Percentiles rank a stretch among this genome's conserved stretches.
Conservation (phyloP, 2,888 invertebrate genomes). For the Coenonympha arcania region DNA sequence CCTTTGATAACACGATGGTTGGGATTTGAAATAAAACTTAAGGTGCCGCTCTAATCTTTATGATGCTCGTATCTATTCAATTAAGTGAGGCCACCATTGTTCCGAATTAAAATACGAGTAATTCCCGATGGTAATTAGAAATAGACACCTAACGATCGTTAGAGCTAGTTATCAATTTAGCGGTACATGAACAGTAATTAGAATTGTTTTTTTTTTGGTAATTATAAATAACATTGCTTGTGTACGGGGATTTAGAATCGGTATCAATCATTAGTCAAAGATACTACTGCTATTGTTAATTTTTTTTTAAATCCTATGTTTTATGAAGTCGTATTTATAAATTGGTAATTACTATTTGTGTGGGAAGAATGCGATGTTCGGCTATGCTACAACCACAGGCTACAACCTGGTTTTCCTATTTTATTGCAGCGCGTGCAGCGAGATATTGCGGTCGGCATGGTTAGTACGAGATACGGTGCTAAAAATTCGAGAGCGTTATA, state of each 20-base stretch:
- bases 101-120: constrained; percentile 37
- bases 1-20: not conserved
- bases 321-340: too few relatives aligned
- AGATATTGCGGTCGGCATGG: too few relatives aligned
- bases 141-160: constrained; percentile 47
- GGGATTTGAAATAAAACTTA: constrained; percentile 19
- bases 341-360: too few relatives aligned
- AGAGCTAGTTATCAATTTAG: constrained; percentile 42
- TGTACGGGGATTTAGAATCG: constrained; percentile 30
- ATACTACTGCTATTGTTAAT: not conserved
- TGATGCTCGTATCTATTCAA: constrained; percentile 37
- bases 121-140: constrained; percentile 29
- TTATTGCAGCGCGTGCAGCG: too few relatives aligned
- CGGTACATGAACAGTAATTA: constrained; percentile 46
- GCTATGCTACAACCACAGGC: too few relatives aligned
- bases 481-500: too few relatives aligned
- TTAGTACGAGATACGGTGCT: too few relatives aligned
- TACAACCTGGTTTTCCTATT: too few relatives aligned
- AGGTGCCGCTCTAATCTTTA: constrained; percentile 25
- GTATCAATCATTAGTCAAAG: constrained; percentile 35
- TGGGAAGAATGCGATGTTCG: too few relatives aligned
- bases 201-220: constrained; percentile 53
- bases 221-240: constrained; percentile 40
- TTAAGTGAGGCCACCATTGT: constrained; percentile 33
- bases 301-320: too few relatives aligned